phyloP scores from a whole-genome alignment of 2,888 invertebrate species.

The Epinotia brunnichana region DNA sequence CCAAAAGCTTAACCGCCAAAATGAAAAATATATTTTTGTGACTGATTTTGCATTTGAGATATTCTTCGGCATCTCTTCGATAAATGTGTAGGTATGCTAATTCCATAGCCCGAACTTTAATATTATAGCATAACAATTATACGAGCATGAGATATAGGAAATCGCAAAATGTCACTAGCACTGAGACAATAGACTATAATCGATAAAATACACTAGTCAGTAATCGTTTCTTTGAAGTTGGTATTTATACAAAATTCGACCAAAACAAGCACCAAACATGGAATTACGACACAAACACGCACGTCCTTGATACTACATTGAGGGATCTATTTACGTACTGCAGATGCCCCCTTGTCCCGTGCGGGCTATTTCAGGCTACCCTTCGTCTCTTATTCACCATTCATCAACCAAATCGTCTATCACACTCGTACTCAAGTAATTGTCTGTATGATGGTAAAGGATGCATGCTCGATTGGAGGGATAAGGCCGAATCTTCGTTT shows the following conservation, averaged over 20 bases:
- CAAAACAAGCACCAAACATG: conserved; percentile 43
- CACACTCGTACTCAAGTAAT: conserved; percentile 34
- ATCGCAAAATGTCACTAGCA: background rate
- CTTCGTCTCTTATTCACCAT: conserved; percentile 47
- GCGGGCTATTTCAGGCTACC: conserved; percentile 75
- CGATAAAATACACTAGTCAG: background rate
- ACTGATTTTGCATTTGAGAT: no score
- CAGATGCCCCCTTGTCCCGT: conserved; percentile 77
- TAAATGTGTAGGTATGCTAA: background rate
- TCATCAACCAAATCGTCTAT: conserved; percentile 44
- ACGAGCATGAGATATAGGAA: background rate
- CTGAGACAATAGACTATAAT: background rate
- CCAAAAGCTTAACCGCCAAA: background rate
- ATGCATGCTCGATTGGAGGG: conserved; percentile 31
- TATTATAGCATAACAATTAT: background rate
- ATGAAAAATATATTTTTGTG: background rate
- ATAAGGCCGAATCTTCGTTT: conserved; percentile 32
- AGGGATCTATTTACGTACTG: conserved; percentile 76
- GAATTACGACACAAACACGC: conserved; percentile 64
- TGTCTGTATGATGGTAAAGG: conserved; percentile 30
- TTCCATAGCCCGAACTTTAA: background rate
- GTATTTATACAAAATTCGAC: conserved; percentile 5
- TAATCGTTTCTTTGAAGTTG: background rate
- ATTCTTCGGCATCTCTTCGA: background rate
- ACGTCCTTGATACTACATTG: conserved; percentile 83